phyloP scores from a whole-genome alignment of 92 coral and sea anemone species.

The Parazoanthus atlanticus region DNA sequence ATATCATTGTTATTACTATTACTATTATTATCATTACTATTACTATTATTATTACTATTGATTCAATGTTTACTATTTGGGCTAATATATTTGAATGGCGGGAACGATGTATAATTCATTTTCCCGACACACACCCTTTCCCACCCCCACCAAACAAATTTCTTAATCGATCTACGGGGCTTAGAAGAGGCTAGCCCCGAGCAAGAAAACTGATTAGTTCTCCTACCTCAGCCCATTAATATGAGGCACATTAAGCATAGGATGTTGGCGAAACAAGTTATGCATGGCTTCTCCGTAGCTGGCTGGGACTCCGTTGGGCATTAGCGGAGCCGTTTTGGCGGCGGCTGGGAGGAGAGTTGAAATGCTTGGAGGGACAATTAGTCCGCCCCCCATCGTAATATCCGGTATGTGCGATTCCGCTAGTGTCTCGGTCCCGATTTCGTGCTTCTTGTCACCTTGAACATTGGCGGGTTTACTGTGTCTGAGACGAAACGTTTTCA shows the following conservation, averaged over 20 bases:
- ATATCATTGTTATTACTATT: no score
- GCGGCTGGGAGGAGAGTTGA: conserved; percentile 57
- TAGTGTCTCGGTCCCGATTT: conserved; percentile 17
- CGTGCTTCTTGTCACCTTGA: conserved; percentile 20
- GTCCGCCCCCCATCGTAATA: conserved; percentile 3
- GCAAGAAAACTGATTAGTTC: no score
- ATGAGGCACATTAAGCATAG: conserved; percentile 45
- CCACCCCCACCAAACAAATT: no score
- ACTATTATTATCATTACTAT: no score
- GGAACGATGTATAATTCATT: no score
- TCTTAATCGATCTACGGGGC: no score
- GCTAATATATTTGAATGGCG: no score
- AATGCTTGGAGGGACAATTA: conserved; percentile 66
- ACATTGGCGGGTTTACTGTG: not conserved
- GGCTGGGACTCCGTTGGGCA: conserved; percentile 68
- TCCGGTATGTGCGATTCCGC: conserved; percentile 11
- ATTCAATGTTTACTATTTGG: no score
- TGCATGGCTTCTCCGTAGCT: conserved; percentile 54
- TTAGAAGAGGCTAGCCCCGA: no score
- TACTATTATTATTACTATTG: no score
- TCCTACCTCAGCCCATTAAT: not conserved
- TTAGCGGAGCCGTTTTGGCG: conserved; percentile 41
- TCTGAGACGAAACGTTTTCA: conserved; percentile 10
- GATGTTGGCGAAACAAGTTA: conserved; percentile 55
- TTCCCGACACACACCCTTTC: no score